Conservation (phyloP, 2,113 vertebrate species). For the Physeter macrocephalus region DNA sequence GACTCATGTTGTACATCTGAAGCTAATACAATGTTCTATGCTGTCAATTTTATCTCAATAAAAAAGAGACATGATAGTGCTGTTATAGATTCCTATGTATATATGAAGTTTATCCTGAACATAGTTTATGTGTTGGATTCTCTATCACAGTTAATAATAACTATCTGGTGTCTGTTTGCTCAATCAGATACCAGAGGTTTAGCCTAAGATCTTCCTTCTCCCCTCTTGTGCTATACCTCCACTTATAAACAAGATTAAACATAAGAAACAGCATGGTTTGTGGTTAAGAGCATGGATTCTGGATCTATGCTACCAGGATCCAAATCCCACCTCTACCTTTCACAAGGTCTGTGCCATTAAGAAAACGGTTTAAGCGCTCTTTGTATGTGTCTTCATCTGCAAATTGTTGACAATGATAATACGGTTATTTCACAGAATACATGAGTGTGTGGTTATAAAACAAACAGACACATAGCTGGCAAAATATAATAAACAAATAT, state of each 20-base stretch:
- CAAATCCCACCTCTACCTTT: fast-evolving
- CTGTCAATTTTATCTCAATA: background rate
- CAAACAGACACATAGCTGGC: background rate
- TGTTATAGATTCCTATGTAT: background rate
- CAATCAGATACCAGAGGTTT: background rate
- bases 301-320: fast-evolving
- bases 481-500: background rate
- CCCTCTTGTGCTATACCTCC: background rate
- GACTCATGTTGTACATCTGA: background rate
- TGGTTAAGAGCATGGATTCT: too few species aligned
- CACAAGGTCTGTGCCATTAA: background rate
- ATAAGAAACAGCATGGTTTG: background rate
- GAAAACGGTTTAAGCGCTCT: background rate
- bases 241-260: background rate
- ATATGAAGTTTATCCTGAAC: background rate
- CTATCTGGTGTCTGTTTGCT: background rate
- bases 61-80: background rate
- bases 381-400: background rate
- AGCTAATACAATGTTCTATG: background rate
- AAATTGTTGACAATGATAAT: background rate
- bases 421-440: background rate
- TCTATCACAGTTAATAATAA: background rate
- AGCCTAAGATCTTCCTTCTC: background rate
- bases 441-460: background rate
- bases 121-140: background rate